Evolutionary conservation across 2,797 vertebrate species (phyloP).

Genomic region (Parambassis ranga): DNA sequence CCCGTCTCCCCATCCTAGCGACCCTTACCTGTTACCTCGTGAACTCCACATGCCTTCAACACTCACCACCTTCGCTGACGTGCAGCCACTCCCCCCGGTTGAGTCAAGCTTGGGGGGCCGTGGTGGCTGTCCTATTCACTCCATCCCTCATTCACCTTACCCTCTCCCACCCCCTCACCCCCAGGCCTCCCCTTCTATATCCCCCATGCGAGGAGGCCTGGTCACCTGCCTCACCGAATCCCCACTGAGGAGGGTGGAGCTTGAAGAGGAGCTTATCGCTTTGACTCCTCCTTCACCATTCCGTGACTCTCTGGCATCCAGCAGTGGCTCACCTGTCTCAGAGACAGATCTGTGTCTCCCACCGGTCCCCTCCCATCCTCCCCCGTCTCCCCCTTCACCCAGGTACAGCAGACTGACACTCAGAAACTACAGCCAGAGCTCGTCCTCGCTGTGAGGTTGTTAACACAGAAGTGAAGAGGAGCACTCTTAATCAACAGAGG

Average conservation of each 20-base stretch:
- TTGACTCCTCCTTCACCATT: constrained; percentile 98
- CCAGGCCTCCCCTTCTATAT: constrained; percentile 59
- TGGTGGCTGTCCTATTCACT: constrained; percentile 64
- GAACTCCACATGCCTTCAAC: constrained; percentile 90
- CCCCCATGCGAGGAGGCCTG: constrained; percentile 69
- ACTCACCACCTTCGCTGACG: constrained; percentile 92
- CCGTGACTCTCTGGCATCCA: constrained; percentile 93
- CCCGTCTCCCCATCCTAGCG: constrained; percentile 63
- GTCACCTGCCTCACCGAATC: constrained; percentile 82
- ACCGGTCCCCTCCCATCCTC: constrained; percentile 68
- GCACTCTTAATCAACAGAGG: constrained; percentile 12
- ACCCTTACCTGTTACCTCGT: constrained; percentile 86
- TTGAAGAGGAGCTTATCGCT: constrained; percentile 94
- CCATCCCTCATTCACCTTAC: constrained; percentile 64
- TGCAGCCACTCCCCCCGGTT: constrained; percentile 89
- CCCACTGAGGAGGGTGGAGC: constrained; percentile 82
- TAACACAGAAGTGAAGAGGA: constrained; percentile 2
- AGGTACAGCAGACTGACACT: constrained; percentile 92
- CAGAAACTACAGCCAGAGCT: constrained; percentile 98
- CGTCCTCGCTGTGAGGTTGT: constrained; percentile 92
- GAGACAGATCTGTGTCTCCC: constrained; percentile 83
- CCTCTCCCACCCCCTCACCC: constrained; percentile 52
- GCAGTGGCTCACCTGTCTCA: constrained; percentile 88
- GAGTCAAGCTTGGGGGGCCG: constrained; percentile 77
- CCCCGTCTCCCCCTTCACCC: constrained; percentile 85